These are phyloP conservation scores for Dexiosoma caninum DNA, from an alignment of 2,888 invertebrate genomes.

Conservation along the genomic window DNA sequence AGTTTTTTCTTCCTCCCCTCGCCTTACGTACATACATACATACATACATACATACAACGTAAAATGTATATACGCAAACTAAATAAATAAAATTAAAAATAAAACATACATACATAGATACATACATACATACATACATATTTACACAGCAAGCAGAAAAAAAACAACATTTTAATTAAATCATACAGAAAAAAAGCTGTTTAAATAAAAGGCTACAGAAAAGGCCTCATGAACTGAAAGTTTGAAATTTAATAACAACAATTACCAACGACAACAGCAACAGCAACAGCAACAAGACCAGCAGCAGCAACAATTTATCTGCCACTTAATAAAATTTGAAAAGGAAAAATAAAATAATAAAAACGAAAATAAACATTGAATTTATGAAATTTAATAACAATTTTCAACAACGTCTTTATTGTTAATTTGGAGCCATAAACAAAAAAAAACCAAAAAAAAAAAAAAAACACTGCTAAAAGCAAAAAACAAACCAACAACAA, in stretches of 20 bases:
- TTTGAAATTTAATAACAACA: slow-evolving; percentile 32
- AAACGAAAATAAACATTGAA: slow-evolving; percentile 13
- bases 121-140: background rate
- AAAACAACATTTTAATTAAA: slow-evolving; percentile 30
- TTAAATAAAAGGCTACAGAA: slow-evolving; percentile 4
- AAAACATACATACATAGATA: slow-evolving; percentile 23
- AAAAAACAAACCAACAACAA: too few relatives aligned
- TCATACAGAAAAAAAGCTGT: slow-evolving; percentile 8
- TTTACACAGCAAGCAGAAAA: background rate
- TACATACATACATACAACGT: background rate
- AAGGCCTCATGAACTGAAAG: slow-evolving; percentile 29
- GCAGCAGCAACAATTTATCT: slow-evolving; percentile 36
- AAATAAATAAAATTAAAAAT: too few relatives aligned
- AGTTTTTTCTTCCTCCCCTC: background rate
- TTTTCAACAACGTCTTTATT: slow-evolving; percentile 23
- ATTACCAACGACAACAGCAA: slow-evolving; percentile 3
- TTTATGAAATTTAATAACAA: slow-evolving; percentile 35
- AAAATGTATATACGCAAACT: background rate
- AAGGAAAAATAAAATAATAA: background rate
- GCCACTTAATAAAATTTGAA: slow-evolving; percentile 33
- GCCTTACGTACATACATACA: slow-evolving; percentile 19
- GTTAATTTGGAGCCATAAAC: slow-evolving; percentile 24
- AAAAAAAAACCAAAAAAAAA: too few relatives aligned
- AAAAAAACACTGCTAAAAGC: background rate
- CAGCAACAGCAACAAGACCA: slow-evolving; percentile 11